These are phyloP conservation scores for Marasmarcha lunaedactyla DNA, from an alignment of 2,888 invertebrate genomes.

Conservation along the genomic window DNA sequence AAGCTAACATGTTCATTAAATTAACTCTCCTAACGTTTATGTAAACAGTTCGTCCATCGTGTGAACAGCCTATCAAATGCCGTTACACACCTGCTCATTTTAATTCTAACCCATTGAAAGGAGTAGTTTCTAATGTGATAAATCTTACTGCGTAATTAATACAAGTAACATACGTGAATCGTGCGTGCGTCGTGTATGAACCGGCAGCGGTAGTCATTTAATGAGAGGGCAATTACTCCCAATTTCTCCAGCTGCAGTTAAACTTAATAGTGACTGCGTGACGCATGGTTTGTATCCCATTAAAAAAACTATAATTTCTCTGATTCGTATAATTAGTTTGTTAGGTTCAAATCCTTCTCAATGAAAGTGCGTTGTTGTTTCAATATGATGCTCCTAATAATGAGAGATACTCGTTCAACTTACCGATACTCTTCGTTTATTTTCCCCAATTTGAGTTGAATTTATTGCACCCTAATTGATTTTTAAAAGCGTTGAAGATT, in stretches of 20 bases:
- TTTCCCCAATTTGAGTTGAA: constrained; percentile 30
- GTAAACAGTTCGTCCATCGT: constrained; percentile 33
- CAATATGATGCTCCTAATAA: too few species aligned
- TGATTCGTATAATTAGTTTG: constrained; percentile 23
- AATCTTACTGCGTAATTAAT: too few species aligned
- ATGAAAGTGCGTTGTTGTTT: too few species aligned
- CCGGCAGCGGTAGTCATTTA: constrained; percentile 17
- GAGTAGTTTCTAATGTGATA: too few species aligned
- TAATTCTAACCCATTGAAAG: too few species aligned
- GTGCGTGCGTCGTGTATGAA: background rate
- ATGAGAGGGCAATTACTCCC: constrained; percentile 44
- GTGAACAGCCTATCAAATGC: constrained; percentile 27
- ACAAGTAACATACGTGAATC: too few species aligned
- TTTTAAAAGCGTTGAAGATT: constrained; percentile 19
- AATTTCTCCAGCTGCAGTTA: constrained; percentile 36
- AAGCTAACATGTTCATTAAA: constrained; percentile 32
- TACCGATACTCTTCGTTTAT: background rate
- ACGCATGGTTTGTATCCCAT: constrained; percentile 21
- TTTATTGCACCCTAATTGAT: constrained; percentile 46
- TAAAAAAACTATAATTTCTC: constrained; percentile 39
- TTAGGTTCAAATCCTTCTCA: too few species aligned
- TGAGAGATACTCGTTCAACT: too few species aligned
- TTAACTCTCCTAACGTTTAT: constrained; percentile 32
- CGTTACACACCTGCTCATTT: constrained; percentile 14
- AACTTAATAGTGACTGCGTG: constrained; percentile 42